Evolutionary conservation across 2,888 invertebrate genomes (phyloP), one percentile per base, ranked within the genome.

Genomic region (Pediacus dermestoides): DNA sequence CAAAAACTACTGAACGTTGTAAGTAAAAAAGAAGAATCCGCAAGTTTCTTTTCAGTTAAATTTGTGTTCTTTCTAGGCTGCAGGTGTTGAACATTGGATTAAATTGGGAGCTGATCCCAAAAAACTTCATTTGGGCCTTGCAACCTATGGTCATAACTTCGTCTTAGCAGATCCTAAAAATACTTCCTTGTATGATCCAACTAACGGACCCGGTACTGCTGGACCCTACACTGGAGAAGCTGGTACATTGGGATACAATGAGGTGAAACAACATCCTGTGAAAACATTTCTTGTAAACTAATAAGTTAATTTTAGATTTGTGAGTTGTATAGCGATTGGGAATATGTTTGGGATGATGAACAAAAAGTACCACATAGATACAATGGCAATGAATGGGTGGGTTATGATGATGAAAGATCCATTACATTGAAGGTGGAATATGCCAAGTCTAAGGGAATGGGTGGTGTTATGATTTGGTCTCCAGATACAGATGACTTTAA

Each of bases 201-300:
- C 75, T 1, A 66, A 53, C 8, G 81, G 80, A 1, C 68, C 74
- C 0, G 83, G 83, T 0, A 52, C 66, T 2, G 71, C 75, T 1
- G 88, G 86, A 1, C 77, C 74, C 0, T 83, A 76, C 55, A 85
- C 86, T 0, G 63, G 65, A 11, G 74, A 76, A 32, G 61, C 65
- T n/a, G 88, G 88, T 1, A 70, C 75, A 16, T 63, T 86, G 34
- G 85, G 85, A n/a, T 88, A 81, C 57, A 85, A 85, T 53, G 88
- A 88, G 70, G 80, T 58, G 34, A 34, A 30, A 18, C 21, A 18
- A 18, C 21, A 7, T 18, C n/a, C n/a, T n/a, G n/a, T n/a, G n/a
- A n/a, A n/a, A n/a, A n/a, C n/a, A n/a, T n/a, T n/a, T n/a, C n/a
- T n/a, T n/a, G n/a, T n/a, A n/a, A n/a, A n/a, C n/a, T n/a, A n/a